Base-by-base conservation (phyloP, 1,140 invertebrate species). In the Parapsyche elsis region DNA sequence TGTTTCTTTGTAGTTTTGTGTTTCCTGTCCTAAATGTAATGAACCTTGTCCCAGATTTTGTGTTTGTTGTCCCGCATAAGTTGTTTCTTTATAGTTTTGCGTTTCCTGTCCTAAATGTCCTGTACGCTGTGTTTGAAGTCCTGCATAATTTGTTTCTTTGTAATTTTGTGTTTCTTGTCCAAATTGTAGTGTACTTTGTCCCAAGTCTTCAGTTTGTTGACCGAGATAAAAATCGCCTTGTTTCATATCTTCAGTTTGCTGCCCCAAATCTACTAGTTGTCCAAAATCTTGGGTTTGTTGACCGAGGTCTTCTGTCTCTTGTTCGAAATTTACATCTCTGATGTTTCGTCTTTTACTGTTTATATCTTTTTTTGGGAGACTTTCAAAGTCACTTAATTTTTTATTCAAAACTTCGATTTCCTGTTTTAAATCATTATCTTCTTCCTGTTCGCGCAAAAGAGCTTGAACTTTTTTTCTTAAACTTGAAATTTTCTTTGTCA, bases 101-200 rank as follows among this genome's bases (percentile, higher is more conserved):
- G 30, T 77, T 81, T 84, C 83, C 38, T 84, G 80, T 16, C 77
- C 81, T 49, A 84, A 79, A 24, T 84, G 38, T n/a, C n/a, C n/a
- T n/a, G n/a, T n/a, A n/a, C n/a, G n/a, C n/a, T n/a, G n/a, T n/a
- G n/a, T n/a, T n/a, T n/a, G n/a, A n/a, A n/a, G n/a, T 67, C 45
- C 71, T 79, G 74, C 75, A 24, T 44, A 83, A 80, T 26, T 84
- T 74, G 61, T 80, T 64, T 26, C 77, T 57, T 38, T 88, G 87
- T 86, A 84, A 76, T 88, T 84, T 83, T 88, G 85, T 30, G 85
- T 82, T 46, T 86, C 84, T 74, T 84, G 84, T 73, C 83, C 84
- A 16, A 84, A 73, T 75, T 84, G 81, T 1, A 23, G 81, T 59
- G 81, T 82, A 71, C 86, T 84, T 83, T 81, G 61, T 24, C 75